Evolutionary conservation across 1,140 invertebrate species (phyloP).

Genomic region (Drosophila sechellia): DNA sequence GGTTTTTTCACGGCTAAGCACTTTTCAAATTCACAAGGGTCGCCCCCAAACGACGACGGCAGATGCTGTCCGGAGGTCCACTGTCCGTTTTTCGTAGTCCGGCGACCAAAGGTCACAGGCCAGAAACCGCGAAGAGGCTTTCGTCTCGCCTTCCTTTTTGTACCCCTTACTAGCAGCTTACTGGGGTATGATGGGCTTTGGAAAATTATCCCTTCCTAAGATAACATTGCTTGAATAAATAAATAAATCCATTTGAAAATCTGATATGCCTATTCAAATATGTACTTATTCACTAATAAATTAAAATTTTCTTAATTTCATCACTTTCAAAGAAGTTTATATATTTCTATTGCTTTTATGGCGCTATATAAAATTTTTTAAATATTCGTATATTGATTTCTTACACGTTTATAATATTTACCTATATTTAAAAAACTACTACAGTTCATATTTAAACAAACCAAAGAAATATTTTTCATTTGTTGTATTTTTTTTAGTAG

Average conservation of each 20-base stretch:
- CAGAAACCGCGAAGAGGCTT: conserved; percentile 48
- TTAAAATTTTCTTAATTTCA: background rate
- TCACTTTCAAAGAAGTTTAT: background rate
- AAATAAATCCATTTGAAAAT: background rate
- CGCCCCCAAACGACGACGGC: conserved; percentile 24
- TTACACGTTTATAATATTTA: no score
- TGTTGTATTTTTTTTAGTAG: no score
- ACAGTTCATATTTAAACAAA: background rate
- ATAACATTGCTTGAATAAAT: background rate
- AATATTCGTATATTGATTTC: no score
- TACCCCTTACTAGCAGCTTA: background rate
- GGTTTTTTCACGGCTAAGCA: conserved; percentile 78
- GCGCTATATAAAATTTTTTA: background rate
- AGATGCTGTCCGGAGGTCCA: conserved; percentile 29
- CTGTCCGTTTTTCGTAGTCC: conserved; percentile 4
- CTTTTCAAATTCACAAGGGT: conserved; percentile 65
- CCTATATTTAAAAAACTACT: no score
- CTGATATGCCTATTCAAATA: background rate
- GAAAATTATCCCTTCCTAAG: background rate
- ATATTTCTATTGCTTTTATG: background rate
- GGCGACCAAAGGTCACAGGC: conserved; percentile 36
- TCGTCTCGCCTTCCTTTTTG: conserved; percentile 16
- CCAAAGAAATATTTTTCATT: no score
- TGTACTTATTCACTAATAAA: background rate
- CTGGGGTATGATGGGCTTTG: background rate